These are phyloP conservation scores for Paratilapia polleni DNA, from an alignment of 2,113 vertebrate genomes.

Conservation along the genomic window DNA sequence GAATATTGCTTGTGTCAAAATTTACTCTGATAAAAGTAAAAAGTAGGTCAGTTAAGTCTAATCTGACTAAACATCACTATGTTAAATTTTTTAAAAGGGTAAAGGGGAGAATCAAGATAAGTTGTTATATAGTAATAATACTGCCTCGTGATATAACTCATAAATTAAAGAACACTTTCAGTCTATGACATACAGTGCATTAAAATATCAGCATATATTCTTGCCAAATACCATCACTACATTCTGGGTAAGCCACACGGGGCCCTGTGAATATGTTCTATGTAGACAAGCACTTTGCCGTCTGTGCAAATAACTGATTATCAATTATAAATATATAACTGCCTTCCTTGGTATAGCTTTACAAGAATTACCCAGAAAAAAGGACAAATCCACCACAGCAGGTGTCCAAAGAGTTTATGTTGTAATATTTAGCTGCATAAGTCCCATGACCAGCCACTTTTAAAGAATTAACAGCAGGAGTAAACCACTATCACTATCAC, in stretches of 20 bases:
- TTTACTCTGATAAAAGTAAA: not conserved
- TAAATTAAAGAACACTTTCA: not conserved
- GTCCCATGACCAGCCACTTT: not conserved
- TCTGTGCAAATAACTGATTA: not conserved
- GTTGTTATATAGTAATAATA: not conserved
- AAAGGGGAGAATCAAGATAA: not conserved
- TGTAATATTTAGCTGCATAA: not conserved
- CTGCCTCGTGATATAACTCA: not conserved
- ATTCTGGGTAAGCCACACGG: not conserved
- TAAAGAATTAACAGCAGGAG: slow-evolving; percentile 1
- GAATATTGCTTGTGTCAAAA: not conserved
- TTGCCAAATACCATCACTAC: not conserved
- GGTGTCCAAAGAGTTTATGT: not conserved
- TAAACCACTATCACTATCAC: not conserved
- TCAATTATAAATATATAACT: not conserved
- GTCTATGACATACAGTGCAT: not conserved
- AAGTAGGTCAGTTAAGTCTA: not conserved
- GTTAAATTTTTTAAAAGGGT: not conserved
- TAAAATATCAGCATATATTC: not conserved
- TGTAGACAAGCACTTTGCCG: not conserved
- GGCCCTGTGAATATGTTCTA: not conserved
- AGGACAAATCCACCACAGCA: not conserved
- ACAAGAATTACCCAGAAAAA: not conserved
- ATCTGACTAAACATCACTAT: not conserved
- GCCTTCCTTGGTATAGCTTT: not conserved